Evolutionary conservation across 2,888 invertebrate species (phyloP).

Genomic region (Nycteola revayana): DNA sequence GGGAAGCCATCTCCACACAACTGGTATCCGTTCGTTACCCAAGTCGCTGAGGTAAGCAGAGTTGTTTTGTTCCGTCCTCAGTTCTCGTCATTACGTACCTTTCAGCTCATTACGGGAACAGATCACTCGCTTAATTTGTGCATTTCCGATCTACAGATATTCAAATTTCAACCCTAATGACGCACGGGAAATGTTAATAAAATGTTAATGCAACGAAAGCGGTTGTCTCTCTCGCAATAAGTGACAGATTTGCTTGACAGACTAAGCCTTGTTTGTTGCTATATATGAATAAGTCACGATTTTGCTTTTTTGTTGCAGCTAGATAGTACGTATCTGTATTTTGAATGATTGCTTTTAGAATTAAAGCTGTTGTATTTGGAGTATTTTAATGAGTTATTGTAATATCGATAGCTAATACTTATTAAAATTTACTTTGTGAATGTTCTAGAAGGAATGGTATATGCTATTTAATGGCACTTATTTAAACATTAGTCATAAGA

Average conservation of each 20-base stretch:
- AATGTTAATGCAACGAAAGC: conserved; percentile 79
- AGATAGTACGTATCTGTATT: conserved; percentile 35
- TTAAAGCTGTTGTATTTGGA: conserved; percentile 30
- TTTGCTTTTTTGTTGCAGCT: conserved; percentile 57
- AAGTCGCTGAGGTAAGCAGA: conserved; percentile 68
- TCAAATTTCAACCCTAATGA: conserved; percentile 80
- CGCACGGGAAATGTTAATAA: conserved; percentile 79
- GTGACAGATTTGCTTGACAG: conserved; percentile 81
- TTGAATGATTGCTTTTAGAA: conserved; percentile 35
- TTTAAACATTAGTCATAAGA: no score
- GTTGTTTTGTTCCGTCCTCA: conserved; percentile 69
- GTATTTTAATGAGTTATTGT: conserved; percentile 34
- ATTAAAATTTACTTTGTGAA: conserved; percentile 23
- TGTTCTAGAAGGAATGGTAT: conserved; percentile 11
- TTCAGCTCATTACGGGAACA: conserved; percentile 78
- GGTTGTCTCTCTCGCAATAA: conserved; percentile 67
- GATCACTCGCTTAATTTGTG: conserved; percentile 81
- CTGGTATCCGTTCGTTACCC: conserved; percentile 50
- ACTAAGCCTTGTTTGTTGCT: conserved; percentile 65
- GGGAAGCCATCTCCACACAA: conserved; percentile 46
- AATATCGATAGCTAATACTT: conserved; percentile 16
- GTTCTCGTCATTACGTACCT: conserved; percentile 75
- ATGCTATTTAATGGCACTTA: no score
- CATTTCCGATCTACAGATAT: conserved; percentile 81
- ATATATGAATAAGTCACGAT: conserved; percentile 78